Evolutionary conservation across 1,140 invertebrate genomes (phyloP).

Genomic region (Drosophila pachea): DNA sequence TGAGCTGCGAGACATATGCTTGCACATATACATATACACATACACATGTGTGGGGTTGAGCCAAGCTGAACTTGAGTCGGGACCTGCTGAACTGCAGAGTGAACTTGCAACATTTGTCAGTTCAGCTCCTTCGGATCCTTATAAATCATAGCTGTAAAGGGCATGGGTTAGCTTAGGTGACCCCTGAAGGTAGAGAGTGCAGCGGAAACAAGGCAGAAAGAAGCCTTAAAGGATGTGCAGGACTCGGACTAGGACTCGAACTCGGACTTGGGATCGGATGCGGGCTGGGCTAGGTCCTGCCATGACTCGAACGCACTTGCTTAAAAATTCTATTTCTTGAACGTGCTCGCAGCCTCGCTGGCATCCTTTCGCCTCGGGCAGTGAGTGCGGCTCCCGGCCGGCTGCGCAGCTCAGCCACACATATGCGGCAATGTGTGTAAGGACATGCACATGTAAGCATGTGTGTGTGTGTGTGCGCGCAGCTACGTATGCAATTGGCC

Average conservation of each 20-base stretch:
- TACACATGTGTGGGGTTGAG: too few relatives aligned
- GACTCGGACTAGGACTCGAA: conserved; percentile 13
- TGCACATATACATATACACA: too few relatives aligned
- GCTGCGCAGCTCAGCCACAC: conserved; percentile 20
- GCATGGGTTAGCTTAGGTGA: neutral
- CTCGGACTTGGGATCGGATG: conserved; percentile 3
- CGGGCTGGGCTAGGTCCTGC: conserved; percentile 18
- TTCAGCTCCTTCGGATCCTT: too few relatives aligned
- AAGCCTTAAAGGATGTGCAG: conserved; percentile 5
- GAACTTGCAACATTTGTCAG: too few relatives aligned
- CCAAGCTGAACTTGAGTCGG: too few relatives aligned
- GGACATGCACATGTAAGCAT: conserved; percentile 3
- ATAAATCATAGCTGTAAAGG: neutral
- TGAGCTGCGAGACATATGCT: too few relatives aligned
- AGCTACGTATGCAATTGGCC: conserved; percentile 8
- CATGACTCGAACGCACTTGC: conserved; percentile 58
- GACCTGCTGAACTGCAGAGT: too few relatives aligned
- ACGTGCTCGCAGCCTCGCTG: conserved; percentile 53
- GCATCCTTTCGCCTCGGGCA: conserved; percentile 54
- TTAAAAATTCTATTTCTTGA: conserved; percentile 76
- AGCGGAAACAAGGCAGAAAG: conserved; percentile 13
- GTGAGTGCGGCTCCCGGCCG: conserved; percentile 39
- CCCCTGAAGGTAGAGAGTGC: neutral
- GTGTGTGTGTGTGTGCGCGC: conserved; percentile 20
- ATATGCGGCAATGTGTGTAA: conserved; percentile 17